Percentiles rank a stretch among this genome's conserved stretches.
These are phyloP conservation scores for Megaleporinus macrocephalus DNA, from an alignment of 2,113 vertebrate genomes.

Conservation along the genomic window DNA sequence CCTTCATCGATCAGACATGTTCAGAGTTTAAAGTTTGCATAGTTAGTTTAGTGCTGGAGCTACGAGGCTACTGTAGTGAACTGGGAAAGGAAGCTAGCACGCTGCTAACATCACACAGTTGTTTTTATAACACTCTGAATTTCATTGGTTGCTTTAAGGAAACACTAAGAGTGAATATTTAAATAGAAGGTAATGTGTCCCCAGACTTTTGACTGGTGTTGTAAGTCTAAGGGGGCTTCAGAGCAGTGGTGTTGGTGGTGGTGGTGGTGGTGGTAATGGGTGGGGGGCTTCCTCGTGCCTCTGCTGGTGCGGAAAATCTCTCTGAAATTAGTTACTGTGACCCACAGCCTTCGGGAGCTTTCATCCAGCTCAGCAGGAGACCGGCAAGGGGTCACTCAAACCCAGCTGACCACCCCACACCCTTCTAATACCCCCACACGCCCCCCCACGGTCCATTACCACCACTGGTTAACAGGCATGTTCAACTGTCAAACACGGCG, in stretches of 20 bases:
- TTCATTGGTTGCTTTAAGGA: too few relatives aligned
- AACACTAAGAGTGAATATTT: too few relatives aligned
- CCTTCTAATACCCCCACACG: slow-evolving; percentile 25
- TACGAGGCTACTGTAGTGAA: too few relatives aligned
- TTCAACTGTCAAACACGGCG: slow-evolving; percentile 65
- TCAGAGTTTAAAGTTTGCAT: too few relatives aligned
- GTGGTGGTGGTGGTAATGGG: neutral
- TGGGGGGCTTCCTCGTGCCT: slow-evolving; percentile 79
- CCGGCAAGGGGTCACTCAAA: slow-evolving; percentile 61
- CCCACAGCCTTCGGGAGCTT: slow-evolving; percentile 77
- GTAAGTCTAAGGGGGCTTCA: too few relatives aligned
- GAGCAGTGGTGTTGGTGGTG: neutral
- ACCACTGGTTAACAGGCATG: slow-evolving; percentile 47
- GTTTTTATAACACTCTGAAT: too few relatives aligned
- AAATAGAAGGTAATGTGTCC: too few relatives aligned
- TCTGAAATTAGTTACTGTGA: slow-evolving; percentile 82
- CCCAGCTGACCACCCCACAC: slow-evolving; percentile 41
- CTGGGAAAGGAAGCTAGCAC: too few relatives aligned
- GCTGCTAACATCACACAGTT: too few relatives aligned
- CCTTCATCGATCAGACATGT: too few relatives aligned
- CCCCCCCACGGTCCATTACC: slow-evolving; percentile 66
- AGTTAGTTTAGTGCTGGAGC: too few relatives aligned
- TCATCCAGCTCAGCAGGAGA: slow-evolving; percentile 72
- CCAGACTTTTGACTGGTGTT: too few relatives aligned
- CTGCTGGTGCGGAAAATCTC: slow-evolving; percentile 83